phyloP scores from a whole-genome alignment of 2,888 invertebrate genomes.

The Polyommatus iphigenia region DNA sequence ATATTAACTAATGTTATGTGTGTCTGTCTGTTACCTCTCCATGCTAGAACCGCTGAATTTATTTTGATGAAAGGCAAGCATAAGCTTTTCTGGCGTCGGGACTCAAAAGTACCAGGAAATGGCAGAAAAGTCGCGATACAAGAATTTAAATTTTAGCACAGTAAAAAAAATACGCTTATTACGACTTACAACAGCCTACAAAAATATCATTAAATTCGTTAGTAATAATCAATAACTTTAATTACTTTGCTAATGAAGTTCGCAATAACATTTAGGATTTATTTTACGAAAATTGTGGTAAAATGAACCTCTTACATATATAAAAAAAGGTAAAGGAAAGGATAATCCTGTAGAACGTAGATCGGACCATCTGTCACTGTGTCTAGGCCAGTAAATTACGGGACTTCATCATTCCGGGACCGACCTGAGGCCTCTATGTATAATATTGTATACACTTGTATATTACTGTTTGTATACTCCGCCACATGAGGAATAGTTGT shows the following conservation, averaged over 20 bases:
- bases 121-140: no score
- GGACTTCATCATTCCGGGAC: conserved; percentile 68
- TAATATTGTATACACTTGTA: conserved; percentile 50
- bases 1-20: no score
- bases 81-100: no score
- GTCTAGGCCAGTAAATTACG: conserved; percentile 70
- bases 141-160: no score
- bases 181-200: background rate
- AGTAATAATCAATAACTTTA: background rate
- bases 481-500: conserved; percentile 43
- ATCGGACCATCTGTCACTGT: conserved; percentile 68
- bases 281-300: background rate
- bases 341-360: conserved; percentile 36
- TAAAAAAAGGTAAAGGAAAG: background rate
- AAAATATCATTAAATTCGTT: background rate
- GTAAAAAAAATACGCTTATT: no score
- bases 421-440: conserved; percentile 51
- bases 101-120: no score
- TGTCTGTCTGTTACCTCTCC: no score
- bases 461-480: background rate
- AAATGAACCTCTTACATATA: no score
- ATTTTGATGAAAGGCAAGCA: no score
- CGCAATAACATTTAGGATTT: background rate
- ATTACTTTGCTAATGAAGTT: background rate
- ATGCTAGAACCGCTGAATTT: no score